phyloP scores from a whole-genome alignment of 37 sponge, comb jelly and placozoan genomes.

The Cliona cf. orientalis region DNA sequence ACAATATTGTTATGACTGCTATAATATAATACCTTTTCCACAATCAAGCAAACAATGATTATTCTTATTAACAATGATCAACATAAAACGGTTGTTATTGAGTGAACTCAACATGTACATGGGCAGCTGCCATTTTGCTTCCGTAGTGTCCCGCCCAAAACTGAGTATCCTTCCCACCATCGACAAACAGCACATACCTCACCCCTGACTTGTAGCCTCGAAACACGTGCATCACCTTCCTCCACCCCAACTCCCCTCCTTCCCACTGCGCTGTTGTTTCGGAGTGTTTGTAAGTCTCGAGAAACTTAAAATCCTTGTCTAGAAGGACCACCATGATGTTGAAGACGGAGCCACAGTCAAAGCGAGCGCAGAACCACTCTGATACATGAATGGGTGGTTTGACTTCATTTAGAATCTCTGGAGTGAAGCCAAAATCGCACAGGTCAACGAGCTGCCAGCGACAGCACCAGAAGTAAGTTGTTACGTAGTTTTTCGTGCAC shows the following conservation, averaged over 20 bases:
- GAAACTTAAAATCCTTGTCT: constrained; percentile 1
- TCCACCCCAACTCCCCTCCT: constrained; percentile 56
- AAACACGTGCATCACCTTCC: constrained; percentile 48
- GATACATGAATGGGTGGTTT: constrained; percentile 48
- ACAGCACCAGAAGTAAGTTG: constrained; percentile 57
- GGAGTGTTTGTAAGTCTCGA: neutral
- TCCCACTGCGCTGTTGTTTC: constrained; percentile 46
- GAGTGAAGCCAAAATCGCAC: constrained; percentile 5
- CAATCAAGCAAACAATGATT: too few species aligned
- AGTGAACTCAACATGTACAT: constrained; percentile 24
- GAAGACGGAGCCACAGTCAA: constrained; percentile 62
- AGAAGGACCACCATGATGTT: constrained; percentile 42
- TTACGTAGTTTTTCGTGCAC: constrained; percentile 40
- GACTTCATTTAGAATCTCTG: constrained; percentile 28
- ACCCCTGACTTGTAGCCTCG: constrained; percentile 53
- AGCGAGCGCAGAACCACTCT: constrained; percentile 63
- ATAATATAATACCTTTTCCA: too few species aligned
- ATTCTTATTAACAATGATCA: too few species aligned
- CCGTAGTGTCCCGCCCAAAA: constrained; percentile 77
- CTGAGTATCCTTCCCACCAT: constrained; percentile 68
- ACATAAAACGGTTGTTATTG: neutral
- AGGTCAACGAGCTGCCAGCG: constrained; percentile 41
- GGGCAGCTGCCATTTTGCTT: constrained; percentile 69
- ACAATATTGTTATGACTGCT: too few species aligned
- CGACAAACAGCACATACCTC: constrained; percentile 48